Base-by-base conservation (phyloP, 2,113 vertebrate genomes). In the Mola mola region DNA sequence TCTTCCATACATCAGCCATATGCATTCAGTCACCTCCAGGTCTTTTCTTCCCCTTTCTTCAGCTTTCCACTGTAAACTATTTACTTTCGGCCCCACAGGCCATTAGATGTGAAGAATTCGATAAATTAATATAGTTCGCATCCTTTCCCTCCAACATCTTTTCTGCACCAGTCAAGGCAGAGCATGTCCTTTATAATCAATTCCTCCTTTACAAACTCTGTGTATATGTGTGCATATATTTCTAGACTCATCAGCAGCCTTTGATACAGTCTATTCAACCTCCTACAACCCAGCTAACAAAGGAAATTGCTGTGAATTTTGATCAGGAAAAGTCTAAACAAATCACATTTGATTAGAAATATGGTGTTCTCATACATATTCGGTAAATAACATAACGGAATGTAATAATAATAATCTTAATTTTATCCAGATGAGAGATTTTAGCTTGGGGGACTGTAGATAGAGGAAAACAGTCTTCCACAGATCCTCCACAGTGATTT, bases 1-100 rank as follows among this genome's bases (percentile, higher is more conserved):
- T 50, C 36, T 24, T 16, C 29, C 11, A 46, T 61, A 33, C 22
- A 33, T 70, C 47, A 60, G 29, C 10, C 28, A 6, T 46, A 43
- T 46, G 29, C 24, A 26, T 38, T n/a, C 4, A 0, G 2, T 25
- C 19, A 37, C 50, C 42, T 42, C 15, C n/a, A n/a, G 3, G 17
- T 4, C 49, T 29, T 41, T 16, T 29, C 9, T 43, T 34, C 19
- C n/a, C n/a, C 9, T 52, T 20, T 46, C 12, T 28, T 24, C 19
- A n/a, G 12, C 25, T 12, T 2, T 17, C 4, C 19, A 16, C 43
- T 17, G 11, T 20, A 43, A 37, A 56, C 10, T 5, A 15, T 43
- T 38, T 21, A 43, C n/a, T 44, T 25, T 44, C 16, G 16, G n/a
- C 28, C 6, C 6, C 16, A 12, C 16, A 73, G 8, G 26, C 26